Conservation (phyloP, 1,140 invertebrate genomes). For the Ladona fulva region DNA sequence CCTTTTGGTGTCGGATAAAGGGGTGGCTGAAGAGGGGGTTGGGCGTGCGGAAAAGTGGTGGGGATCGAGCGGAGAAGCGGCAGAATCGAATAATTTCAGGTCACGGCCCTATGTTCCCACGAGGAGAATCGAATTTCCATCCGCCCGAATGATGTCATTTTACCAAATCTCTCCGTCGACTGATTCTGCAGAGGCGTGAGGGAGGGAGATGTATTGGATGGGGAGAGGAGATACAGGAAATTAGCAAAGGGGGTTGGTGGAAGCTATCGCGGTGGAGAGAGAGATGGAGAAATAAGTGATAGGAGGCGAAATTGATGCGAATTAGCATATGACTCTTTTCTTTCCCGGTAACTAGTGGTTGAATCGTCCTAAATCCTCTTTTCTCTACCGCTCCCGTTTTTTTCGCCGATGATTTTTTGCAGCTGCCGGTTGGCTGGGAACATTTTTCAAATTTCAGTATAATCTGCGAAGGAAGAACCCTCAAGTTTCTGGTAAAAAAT, state of each 20-base stretch:
- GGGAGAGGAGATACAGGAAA: too few species aligned
- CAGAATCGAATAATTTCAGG: neutral
- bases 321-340: neutral
- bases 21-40: neutral
- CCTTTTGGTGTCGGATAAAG: neutral
- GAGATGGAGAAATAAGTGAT: neutral
- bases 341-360: too few species aligned
- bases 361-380: too few species aligned
- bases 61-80: neutral
- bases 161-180: neutral
- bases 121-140: constrained; percentile 2
- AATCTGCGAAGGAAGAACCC: too few species aligned
- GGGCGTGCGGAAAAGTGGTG: neutral
- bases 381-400: too few species aligned
- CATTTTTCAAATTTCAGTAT: too few species aligned
- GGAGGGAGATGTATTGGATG: neutral
- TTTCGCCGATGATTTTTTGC: too few species aligned
- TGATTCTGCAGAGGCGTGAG: neutral
- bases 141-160: neutral
- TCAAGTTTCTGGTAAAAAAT: too few species aligned
- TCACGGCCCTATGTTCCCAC: neutral
- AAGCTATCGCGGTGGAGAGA: too few species aligned
- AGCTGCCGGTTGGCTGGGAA: too few species aligned
- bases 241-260: too few species aligned
- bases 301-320: neutral